Percentiles rank a stretch among this genome's conserved stretches.
Conservation (phyloP, 2,888 invertebrate species). For the Plebejus melissa region DNA sequence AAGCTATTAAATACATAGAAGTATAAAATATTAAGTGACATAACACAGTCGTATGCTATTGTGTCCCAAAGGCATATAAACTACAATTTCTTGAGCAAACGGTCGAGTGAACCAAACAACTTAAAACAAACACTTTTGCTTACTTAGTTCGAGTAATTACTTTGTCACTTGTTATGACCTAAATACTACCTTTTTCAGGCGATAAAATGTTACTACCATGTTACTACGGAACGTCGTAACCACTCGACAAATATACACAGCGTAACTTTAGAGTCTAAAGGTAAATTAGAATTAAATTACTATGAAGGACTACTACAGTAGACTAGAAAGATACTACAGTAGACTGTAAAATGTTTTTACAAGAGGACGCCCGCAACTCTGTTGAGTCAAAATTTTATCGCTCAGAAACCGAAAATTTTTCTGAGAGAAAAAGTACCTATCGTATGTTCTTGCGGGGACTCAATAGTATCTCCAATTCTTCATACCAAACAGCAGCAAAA, state of each 20-base stretch:
- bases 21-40: background rate
- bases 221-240: background rate
- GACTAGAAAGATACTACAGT: too few relatives aligned
- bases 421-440: too few relatives aligned
- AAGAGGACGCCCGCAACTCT: too few relatives aligned
- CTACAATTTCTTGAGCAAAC: slow-evolving; percentile 23
- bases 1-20: background rate
- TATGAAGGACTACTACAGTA: too few relatives aligned
- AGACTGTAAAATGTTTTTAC: too few relatives aligned
- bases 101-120: background rate
- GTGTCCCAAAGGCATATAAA: slow-evolving; percentile 13
- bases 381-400: too few relatives aligned
- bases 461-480: too few relatives aligned
- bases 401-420: too few relatives aligned
- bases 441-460: too few relatives aligned
- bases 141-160: background rate
- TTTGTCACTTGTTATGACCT: background rate
- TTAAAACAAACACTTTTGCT: slow-evolving; percentile 19
- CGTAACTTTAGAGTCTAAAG: background rate
- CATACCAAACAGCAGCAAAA: too few relatives aligned
- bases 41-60: background rate
- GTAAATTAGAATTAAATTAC: background rate
- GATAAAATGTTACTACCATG: background rate
- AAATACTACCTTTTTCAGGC: background rate
- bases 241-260: background rate